phyloP scores from a whole-genome alignment of 92 coral and sea anemone genomes.

The Zoanthus sansibaricus region DNA sequence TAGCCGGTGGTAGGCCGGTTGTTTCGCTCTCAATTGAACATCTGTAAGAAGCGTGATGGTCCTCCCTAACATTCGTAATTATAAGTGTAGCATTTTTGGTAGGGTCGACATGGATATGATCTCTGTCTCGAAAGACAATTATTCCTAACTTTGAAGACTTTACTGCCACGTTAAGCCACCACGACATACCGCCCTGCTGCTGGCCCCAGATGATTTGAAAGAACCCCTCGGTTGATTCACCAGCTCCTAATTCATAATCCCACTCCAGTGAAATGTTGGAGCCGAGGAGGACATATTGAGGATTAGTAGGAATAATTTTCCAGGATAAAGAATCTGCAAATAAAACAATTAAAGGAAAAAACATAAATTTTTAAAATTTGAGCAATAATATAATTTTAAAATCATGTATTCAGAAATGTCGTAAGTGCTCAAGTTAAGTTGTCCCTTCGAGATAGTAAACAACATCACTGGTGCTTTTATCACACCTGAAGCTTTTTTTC shows the following conservation, averaged over 20 bases:
- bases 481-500: neutral
- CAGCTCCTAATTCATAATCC: slow-evolving; percentile 54
- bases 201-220: slow-evolving; percentile 68
- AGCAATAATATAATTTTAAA: neutral
- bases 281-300: slow-evolving; percentile 48
- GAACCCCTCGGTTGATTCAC: slow-evolving; percentile 58
- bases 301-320: slow-evolving; percentile 56
- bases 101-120: slow-evolving; percentile 41
- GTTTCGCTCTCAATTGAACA: slow-evolving; percentile 70
- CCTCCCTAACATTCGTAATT: slow-evolving; percentile 52
- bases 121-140: slow-evolving; percentile 52
- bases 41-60: slow-evolving; percentile 66
- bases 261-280: slow-evolving; percentile 52
- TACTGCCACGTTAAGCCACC: slow-evolving; percentile 68
- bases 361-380: neutral
- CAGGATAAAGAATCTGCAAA: slow-evolving; percentile 56
- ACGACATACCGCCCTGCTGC: slow-evolving; percentile 23
- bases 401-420: neutral
- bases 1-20: slow-evolving; percentile 67
- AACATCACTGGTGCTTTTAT: neutral
- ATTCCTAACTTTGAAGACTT: slow-evolving; percentile 61
- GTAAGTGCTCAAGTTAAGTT: neutral
- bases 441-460: neutral
- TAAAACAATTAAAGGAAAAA: neutral
- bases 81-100: slow-evolving; percentile 54